phyloP scores from a whole-genome alignment of 2,888 invertebrate genomes.

The Griposia aprilina region DNA sequence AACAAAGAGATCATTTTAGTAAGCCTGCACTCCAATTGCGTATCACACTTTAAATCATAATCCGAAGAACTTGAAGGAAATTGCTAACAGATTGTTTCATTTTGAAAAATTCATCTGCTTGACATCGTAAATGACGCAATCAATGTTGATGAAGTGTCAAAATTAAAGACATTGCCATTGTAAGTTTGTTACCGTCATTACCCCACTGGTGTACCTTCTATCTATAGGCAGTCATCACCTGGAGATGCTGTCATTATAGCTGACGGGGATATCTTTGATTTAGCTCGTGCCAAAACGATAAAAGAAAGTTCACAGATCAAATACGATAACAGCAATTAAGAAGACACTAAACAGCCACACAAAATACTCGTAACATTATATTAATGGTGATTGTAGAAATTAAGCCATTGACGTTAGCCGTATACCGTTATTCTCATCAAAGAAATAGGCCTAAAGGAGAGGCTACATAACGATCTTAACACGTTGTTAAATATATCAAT shows the following conservation, averaged over 20 bases:
- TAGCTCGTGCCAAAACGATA: neutral
- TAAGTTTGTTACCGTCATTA: neutral
- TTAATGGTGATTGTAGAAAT: conserved; percentile 3
- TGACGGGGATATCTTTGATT: neutral
- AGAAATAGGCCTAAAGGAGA: conserved; percentile 37
- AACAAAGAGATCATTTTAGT: neutral
- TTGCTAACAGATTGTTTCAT: too few species aligned
- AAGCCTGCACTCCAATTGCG: too few species aligned
- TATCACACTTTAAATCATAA: too few species aligned
- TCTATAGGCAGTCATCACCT: neutral
- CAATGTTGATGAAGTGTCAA: neutral
- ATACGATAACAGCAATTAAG: neutral
- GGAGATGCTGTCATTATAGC: neutral
- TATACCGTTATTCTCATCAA: conserved; percentile 9
- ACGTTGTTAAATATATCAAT: conserved; percentile 50
- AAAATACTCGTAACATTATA: neutral
- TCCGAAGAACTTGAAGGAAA: too few species aligned
- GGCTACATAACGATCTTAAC: conserved; percentile 34
- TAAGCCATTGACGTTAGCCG: neutral
- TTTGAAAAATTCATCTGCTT: too few species aligned
- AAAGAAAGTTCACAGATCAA: neutral
- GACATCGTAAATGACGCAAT: too few species aligned
- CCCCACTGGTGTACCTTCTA: neutral
- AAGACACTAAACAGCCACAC: neutral
- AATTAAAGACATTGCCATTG: neutral